phyloP scores from a whole-genome alignment of 2,888 invertebrate species.

The Phaonia tiefii region DNA sequence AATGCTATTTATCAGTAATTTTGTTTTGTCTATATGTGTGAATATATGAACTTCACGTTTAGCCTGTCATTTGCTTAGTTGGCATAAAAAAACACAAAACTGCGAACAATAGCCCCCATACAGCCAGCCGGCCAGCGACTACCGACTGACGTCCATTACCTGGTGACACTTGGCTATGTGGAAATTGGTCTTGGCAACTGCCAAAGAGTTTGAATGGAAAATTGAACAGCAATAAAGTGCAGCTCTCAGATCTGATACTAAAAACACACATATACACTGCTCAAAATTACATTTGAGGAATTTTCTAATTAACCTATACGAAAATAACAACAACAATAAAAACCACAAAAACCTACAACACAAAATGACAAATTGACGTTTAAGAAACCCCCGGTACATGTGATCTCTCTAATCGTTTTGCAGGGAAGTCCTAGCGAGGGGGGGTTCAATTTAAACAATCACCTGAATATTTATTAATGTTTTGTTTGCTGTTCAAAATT shows the following conservation, averaged over 20 bases:
- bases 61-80: too few relatives aligned
- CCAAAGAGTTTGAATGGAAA: background rate
- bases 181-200: constrained; percentile 29
- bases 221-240: constrained; percentile 20
- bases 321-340: too few relatives aligned
- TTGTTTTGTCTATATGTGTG: background rate
- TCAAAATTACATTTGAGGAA: too few relatives aligned
- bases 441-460: background rate
- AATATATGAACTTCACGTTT: too few relatives aligned
- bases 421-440: too few relatives aligned
- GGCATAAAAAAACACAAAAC: constrained; percentile 14
- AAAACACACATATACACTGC: background rate
- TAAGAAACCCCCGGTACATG: too few relatives aligned
- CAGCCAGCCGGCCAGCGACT: background rate
- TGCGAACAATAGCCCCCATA: constrained; percentile 30
- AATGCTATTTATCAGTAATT: constrained; percentile 37
- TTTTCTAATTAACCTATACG: too few relatives aligned
- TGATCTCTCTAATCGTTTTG: too few relatives aligned
- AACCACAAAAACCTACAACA: too few relatives aligned
- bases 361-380: too few relatives aligned
- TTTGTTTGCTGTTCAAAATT: background rate
- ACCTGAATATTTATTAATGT: constrained; percentile 26
- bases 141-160: constrained; percentile 1
- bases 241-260: too few relatives aligned
- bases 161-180: constrained; percentile 9